These are phyloP conservation scores for Aradophagus sp. DNA, from an alignment of 1,140 invertebrate genomes.

Conservation along the genomic window DNA sequence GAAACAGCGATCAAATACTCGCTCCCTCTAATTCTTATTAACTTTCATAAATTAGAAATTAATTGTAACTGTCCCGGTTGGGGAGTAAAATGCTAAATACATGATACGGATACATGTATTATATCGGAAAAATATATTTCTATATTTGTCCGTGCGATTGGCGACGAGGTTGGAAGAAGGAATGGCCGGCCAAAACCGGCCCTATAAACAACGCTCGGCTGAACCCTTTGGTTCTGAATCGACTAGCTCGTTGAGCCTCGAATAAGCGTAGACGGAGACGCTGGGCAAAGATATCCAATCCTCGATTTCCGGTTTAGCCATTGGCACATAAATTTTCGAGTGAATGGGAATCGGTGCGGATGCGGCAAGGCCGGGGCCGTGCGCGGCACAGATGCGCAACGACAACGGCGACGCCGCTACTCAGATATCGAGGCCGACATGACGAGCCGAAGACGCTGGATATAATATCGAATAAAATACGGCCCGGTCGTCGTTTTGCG, in stretches of 20 bases:
- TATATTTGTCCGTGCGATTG: conserved; percentile 27
- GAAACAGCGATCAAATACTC: too few species aligned
- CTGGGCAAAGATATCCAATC: conserved; percentile 58
- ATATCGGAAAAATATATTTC: conserved; percentile 22
- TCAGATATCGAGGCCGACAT: conserved; percentile 51
- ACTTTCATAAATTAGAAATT: too few species aligned
- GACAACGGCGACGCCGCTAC: conserved; percentile 35
- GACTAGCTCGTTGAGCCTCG: conserved; percentile 43
- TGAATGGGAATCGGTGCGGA: conserved; percentile 64
- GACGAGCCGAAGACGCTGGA: conserved; percentile 60
- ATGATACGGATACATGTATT: too few species aligned
- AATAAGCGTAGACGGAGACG: conserved; percentile 37
- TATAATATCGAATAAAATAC: conserved; percentile 62
- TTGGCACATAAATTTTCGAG: conserved; percentile 65
- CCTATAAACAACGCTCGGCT: conserved; percentile 50
- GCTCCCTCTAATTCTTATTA: too few species aligned
- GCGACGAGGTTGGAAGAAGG: conserved; percentile 34
- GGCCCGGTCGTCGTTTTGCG: conserved; percentile 55
- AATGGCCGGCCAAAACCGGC: conserved; percentile 43
- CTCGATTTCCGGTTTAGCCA: conserved; percentile 67
- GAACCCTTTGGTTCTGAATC: conserved; percentile 53
- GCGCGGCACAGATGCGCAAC: conserved; percentile 50
- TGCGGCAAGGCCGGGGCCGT: conserved; percentile 57
- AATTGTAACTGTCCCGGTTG: too few species aligned
- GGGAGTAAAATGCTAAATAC: too few species aligned